Conservation (phyloP, 2,888 invertebrate species). For the Drosophila kuntzei region DNA sequence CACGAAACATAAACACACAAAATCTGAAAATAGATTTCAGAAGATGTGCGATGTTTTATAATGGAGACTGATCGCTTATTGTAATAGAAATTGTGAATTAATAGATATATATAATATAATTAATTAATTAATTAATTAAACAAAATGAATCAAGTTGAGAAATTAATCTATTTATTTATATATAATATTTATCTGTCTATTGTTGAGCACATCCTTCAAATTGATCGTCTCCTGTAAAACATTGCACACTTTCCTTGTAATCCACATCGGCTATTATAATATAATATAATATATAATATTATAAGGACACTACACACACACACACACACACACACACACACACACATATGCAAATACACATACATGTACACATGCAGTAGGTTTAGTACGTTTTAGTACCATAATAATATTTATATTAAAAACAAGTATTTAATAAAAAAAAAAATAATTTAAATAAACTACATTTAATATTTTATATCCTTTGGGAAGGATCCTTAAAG, state of each 20-base stretch:
- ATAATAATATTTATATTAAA: slow-evolving; percentile 34
- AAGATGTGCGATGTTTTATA: slow-evolving; percentile 50
- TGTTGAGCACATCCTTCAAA: slow-evolving; percentile 20
- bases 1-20: slow-evolving; percentile 11
- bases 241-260: slow-evolving; percentile 18
- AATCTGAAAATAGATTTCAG: slow-evolving; percentile 22
- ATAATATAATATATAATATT: slow-evolving; percentile 5
- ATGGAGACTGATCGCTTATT: slow-evolving; percentile 70
- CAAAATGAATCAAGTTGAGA: slow-evolving; percentile 17
- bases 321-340: slow-evolving; percentile 3
- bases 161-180: slow-evolving; percentile 7
- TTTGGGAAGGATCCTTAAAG: neutral
- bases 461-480: neutral
- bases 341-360: slow-evolving; percentile 5
- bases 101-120: slow-evolving; percentile 5
- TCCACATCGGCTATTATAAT: slow-evolving; percentile 34
- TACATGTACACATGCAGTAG: slow-evolving; percentile 25
- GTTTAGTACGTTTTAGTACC: slow-evolving; percentile 74
- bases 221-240: slow-evolving; percentile 26
- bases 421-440: slow-evolving; percentile 61
- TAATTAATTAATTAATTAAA: slow-evolving; percentile 15
- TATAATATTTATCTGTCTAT: neutral
- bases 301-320: slow-evolving; percentile 22
- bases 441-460: slow-evolving; percentile 44
- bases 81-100: slow-evolving; percentile 18